A percentile compares a stretch with the other conserved stretches of the same genome.
phyloP scores from a whole-genome alignment of 2,888 invertebrate species.

The Drosophila engyochracea region DNA sequence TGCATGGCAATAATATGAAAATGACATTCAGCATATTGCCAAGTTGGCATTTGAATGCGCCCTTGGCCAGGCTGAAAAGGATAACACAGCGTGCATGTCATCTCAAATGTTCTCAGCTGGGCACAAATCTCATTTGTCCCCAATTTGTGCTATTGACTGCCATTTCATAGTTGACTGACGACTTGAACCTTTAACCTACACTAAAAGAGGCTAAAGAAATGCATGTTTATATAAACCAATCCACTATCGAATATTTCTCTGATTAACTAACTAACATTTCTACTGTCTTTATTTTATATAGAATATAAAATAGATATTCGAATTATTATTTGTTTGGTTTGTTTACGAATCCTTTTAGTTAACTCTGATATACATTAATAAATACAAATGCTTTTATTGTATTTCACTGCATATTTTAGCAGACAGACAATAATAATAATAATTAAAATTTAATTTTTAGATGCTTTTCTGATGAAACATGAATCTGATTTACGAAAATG shows the following conservation, averaged over 20 bases:
- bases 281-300: no score
- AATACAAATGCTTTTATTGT: background rate
- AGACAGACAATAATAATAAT: background rate
- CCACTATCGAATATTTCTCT: background rate
- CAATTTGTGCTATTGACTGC: background rate
- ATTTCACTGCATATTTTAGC: background rate
- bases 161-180: background rate
- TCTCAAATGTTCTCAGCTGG: background rate
- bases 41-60: constrained; percentile 35
- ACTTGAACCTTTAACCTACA: background rate
- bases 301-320: no score
- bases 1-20: constrained; percentile 3
- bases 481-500: background rate
- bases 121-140: background rate
- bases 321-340: background rate
- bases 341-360: background rate
- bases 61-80: constrained; percentile 49
- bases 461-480: background rate
- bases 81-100: constrained; percentile 28
- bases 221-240: background rate
- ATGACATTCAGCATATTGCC: background rate
- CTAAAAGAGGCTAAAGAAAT: background rate
- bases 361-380: no score
- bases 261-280: background rate
- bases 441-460: background rate